Evolutionary conservation across 2,113 vertebrate genomes (phyloP), one percentile per base, ranked within the genome.

Genomic region (Diglossa brunneiventris): DNA sequence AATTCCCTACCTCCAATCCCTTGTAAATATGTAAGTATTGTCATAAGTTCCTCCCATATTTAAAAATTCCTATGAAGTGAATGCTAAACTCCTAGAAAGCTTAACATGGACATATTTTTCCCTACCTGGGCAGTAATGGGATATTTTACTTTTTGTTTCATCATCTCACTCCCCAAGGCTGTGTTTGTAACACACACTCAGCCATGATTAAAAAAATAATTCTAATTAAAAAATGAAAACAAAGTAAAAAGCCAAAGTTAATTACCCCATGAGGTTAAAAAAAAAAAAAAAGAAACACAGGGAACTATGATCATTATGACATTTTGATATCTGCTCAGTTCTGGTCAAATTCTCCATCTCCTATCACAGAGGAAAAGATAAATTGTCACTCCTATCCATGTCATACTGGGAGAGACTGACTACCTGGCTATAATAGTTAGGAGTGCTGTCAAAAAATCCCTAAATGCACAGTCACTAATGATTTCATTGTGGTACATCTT

Each of bases 401-500:
- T 50, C 66, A 44, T 7, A 35, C 28, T 50, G 35, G 35, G 52
- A 83, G 55, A 84, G 26, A 44, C 62, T 76, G 49, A 64, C 41
- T 84, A 18, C 69, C 56, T 37, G 61, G 52, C 52, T 72, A 2
- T 41, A 81, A 67, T 13, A 92, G 87, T 42, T 87, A 56, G 20
- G 20, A 89, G 39, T 52, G 28, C 75, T 84, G 82, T 63, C 49
- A 79, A 73, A 75, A 53, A 64, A 50, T 1, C 15, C 5, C 16
- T 72, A 93, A 90, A 76, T 44, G 33, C 49, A 83, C 31, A 77
- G 52, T 80, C 72, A 90, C 76, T 81, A 67, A 81, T 73, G 44
- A 84, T 90, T 94, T 94, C 64, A 72, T 79, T 73, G 59, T 13
- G 24, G 69, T 86, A 91, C 63, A 49, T 78, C 66, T 90, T 91